These are phyloP conservation scores for Oligia strigilis DNA, from an alignment of 2,888 invertebrate species.

Conservation along the genomic window DNA sequence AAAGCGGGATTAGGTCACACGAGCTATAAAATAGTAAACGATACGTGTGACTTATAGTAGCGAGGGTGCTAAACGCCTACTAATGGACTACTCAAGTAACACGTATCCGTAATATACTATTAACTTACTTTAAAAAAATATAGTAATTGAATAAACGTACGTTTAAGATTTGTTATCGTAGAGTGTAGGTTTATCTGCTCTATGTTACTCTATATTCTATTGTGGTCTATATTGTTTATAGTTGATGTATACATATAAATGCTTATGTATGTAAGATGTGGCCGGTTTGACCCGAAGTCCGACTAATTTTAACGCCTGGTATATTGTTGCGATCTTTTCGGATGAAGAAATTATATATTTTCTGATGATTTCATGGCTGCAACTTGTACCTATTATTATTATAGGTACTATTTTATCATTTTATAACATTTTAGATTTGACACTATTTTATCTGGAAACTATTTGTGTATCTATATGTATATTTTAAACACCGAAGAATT, in stretches of 20 bases:
- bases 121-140: too few relatives aligned
- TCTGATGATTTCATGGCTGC: not conserved
- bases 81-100: too few relatives aligned
- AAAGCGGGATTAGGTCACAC: too few relatives aligned
- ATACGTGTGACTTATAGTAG: too few relatives aligned
- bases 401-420: not conserved
- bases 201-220: constrained; percentile 21
- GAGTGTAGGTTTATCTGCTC: constrained; percentile 41
- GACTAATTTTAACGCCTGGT: not conserved
- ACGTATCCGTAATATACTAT: too few relatives aligned
- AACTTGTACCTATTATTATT: not conserved
- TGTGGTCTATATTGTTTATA: constrained; percentile 20
- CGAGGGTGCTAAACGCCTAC: too few relatives aligned
- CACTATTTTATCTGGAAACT: not conserved
- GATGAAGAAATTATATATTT: not conserved
- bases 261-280: constrained; percentile 10
- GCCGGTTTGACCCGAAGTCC: constrained; percentile 13
- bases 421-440: too few relatives aligned
- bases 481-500: not conserved
- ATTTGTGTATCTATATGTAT: too few relatives aligned
- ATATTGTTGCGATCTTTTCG: not conserved
- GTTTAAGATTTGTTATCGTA: constrained; percentile 34
- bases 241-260: constrained; percentile 13
- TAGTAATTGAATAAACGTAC: constrained; percentile 15
- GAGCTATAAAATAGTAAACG: too few relatives aligned